Conservation (phyloP, 2,113 vertebrate species). For the Callipepla squamata region DNA sequence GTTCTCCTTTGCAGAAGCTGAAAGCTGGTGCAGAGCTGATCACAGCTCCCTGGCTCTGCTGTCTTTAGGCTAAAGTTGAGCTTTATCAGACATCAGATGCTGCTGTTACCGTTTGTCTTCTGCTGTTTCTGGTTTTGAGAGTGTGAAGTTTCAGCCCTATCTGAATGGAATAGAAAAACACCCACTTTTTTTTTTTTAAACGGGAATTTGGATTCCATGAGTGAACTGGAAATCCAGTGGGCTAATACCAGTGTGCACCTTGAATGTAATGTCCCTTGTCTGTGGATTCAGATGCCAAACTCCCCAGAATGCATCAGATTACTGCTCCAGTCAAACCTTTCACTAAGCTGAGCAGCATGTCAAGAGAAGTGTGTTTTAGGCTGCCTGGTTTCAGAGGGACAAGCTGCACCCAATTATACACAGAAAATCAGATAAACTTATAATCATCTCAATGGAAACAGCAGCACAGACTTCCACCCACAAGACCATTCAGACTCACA, state of each 20-base stretch:
- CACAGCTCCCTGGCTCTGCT: accelerated
- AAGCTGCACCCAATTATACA: neutral
- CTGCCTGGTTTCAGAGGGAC: neutral
- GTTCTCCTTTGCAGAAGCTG: neutral
- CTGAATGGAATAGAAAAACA: neutral
- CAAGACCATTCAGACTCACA: neutral
- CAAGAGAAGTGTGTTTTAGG: neutral
- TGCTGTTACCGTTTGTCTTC: neutral
- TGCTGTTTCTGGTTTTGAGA: neutral
- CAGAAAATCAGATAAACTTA: neutral
- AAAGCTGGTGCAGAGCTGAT: neutral
- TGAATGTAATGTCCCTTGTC: neutral
- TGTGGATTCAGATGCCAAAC: neutral
- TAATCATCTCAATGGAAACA: neutral
- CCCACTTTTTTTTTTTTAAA: neutral
- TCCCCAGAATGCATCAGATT: neutral
- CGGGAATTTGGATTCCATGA: neutral
- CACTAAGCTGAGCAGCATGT: neutral
- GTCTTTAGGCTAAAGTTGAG: neutral
- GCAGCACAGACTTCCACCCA: neutral
- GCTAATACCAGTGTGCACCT: neutral
- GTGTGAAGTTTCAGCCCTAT: neutral
- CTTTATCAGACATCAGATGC: neutral
- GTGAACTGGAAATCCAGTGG: neutral
- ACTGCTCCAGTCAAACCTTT: neutral